Base-by-base conservation (phyloP, 2,113 vertebrate genomes). In the Eolophus roseicapilla region DNA sequence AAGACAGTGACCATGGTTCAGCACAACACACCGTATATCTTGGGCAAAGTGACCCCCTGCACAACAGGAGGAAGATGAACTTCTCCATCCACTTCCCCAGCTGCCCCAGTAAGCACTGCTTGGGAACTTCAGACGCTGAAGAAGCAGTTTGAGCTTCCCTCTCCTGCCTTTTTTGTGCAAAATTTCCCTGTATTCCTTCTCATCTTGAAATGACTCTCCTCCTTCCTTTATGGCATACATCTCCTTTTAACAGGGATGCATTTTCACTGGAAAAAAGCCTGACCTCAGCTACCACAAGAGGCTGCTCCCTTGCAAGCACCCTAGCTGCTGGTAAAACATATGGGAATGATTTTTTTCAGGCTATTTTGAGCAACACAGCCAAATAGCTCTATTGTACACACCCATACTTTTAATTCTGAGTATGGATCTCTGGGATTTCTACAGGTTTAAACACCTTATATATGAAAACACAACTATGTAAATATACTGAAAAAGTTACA, bases 11-110 rank as follows among this genome's bases (percentile, higher is more conserved):
- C 11, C 8, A 2, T 0, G 0, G 50, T 3, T 71, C 63, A 57
- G 50, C 5, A 23, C 10, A 11, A 81, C 11, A 35, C 8, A n/a
- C 47, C 0, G 0, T 1, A 7, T 1, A 0, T 4, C 9, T 0
- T 8, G 12, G 27, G 13, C 19, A 70, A 76, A 77, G 49, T 2
- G 15, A 70, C 39, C 43, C 31, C 11, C 9, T 0, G 0, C 0
- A 0, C 23, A 39, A 63, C 16, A 49, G 37, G 14, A 87, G 60
- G 64, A 70, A 75, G 57, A 53, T 13, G 17, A 63, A 75, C 50
- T 90, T 90, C 80, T 63, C 33, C 55, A 68, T 39, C 49, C 68
- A 24, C 73, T 84, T 92, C 44, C 39, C 46, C 15, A 23, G 39
- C 65, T 86, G 62, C 46, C 60, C 62, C 28, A 41, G 81, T 37